A percentile compares a stretch with the other conserved stretches of the same genome.
These are phyloP conservation scores for Leptosomus discolor DNA, from an alignment of 2,113 vertebrate species.

Conservation along the genomic window DNA sequence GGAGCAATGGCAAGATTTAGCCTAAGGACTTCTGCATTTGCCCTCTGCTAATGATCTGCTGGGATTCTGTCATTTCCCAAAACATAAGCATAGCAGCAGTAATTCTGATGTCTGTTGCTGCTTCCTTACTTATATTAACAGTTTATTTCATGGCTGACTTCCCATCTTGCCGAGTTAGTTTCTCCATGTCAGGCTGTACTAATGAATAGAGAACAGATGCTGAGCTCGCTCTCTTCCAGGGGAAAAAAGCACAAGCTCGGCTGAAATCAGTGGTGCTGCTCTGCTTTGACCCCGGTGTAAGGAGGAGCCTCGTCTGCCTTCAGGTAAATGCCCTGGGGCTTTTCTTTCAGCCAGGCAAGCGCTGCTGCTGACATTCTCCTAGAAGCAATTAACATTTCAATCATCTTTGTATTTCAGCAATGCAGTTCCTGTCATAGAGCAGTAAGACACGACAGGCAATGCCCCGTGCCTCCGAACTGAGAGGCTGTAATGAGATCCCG, in stretches of 20 bases:
- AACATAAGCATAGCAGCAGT: background rate
- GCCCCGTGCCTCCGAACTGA: background rate
- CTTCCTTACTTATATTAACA: background rate
- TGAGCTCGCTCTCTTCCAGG: background rate
- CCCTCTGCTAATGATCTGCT: constrained; percentile 14
- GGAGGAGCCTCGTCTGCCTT: background rate
- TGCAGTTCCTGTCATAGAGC: background rate
- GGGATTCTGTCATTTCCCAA: background rate
- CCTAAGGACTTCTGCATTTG: background rate
- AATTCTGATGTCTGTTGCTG: background rate
- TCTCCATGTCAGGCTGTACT: background rate
- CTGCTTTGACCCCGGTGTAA: background rate
- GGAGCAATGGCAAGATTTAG: background rate
- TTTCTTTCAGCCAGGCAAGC: background rate
- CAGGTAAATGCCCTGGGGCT: background rate
- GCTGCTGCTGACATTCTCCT: background rate
- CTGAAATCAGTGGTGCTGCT: background rate
- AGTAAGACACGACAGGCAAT: background rate
- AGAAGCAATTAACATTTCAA: constrained; percentile 24
- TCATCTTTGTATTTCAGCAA: background rate
- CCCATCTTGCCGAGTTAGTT: background rate
- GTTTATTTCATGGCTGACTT: constrained; percentile 18
- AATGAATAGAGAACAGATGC: background rate
- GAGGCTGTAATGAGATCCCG: background rate
- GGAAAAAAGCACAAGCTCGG: background rate